phyloP scores from a whole-genome alignment of 2,888 invertebrate genomes.

The Helicoverpa assulta region DNA sequence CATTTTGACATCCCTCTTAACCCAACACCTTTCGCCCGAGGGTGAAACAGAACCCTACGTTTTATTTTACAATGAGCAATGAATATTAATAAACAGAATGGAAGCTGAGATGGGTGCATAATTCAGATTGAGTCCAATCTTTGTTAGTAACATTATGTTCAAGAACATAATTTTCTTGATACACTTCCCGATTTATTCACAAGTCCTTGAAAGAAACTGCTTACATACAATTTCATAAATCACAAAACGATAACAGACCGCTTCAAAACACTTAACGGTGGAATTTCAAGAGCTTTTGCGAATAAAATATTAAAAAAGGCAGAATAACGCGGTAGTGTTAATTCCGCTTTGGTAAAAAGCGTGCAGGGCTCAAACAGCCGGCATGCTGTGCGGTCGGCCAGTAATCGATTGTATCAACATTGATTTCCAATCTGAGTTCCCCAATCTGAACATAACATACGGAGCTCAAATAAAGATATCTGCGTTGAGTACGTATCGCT shows the following conservation, averaged over 20 bases:
- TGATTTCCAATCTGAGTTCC: slow-evolving; percentile 76
- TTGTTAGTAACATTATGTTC: slow-evolving; percentile 58
- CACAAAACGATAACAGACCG: background rate
- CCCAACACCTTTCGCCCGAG: slow-evolving; percentile 75
- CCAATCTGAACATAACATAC: slow-evolving; percentile 82
- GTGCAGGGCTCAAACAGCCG: slow-evolving; percentile 56
- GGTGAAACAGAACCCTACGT: slow-evolving; percentile 77
- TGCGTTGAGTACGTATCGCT: slow-evolving; percentile 78
- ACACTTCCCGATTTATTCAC: slow-evolving; percentile 19
- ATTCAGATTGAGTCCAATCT: slow-evolving; percentile 72
- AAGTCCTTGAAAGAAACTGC: background rate
- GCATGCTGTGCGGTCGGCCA: slow-evolving; percentile 45
- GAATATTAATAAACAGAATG: slow-evolving; percentile 84
- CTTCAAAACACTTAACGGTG: slow-evolving; percentile 7
- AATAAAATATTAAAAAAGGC: slow-evolving; percentile 18
- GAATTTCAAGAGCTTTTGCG: slow-evolving; percentile 4
- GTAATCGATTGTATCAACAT: slow-evolving; percentile 83
- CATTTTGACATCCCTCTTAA: slow-evolving; percentile 79
- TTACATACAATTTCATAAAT: background rate
- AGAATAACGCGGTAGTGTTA: slow-evolving; percentile 8
- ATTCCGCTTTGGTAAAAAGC: slow-evolving; percentile 53
- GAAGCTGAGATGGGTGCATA: slow-evolving; percentile 65
- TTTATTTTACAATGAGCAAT: slow-evolving; percentile 84
- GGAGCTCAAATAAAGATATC: slow-evolving; percentile 88
- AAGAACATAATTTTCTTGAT: slow-evolving; percentile 68